phyloP scores from a whole-genome alignment of 2,797 vertebrate species.

The Onychomys arenicola region DNA sequence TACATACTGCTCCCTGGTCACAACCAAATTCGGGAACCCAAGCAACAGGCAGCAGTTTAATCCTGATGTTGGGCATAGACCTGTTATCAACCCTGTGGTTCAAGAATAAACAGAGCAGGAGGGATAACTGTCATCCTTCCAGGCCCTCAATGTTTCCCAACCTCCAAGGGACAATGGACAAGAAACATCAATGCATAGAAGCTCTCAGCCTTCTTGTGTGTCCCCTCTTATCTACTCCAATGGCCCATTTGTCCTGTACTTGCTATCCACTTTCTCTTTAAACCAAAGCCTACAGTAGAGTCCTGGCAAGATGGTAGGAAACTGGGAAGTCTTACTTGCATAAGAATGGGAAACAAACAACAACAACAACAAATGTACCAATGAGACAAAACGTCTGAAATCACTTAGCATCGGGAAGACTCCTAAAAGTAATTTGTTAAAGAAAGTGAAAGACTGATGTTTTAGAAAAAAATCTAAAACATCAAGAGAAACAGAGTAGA shows the following conservation, averaged over 20 bases:
- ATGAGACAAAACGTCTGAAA: not conserved
- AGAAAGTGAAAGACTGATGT: not conserved
- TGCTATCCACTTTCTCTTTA: not conserved
- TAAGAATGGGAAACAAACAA: not conserved
- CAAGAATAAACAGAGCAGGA: not conserved
- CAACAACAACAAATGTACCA: not conserved
- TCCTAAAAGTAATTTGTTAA: not conserved
- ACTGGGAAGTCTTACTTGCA: not conserved
- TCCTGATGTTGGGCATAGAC: not conserved
- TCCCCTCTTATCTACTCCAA: not conserved
- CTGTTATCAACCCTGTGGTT: not conserved
- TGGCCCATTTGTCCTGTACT: not conserved
- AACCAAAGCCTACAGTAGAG: not conserved
- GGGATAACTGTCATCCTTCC: not conserved
- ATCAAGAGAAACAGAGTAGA: not conserved
- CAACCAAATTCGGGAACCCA: not conserved
- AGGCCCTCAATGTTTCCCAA: not conserved
- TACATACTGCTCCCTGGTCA: not conserved
- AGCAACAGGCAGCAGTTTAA: not conserved
- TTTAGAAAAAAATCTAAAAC: not conserved
- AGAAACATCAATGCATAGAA: not conserved
- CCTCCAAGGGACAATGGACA: not conserved
- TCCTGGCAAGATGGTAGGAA: conserved; percentile 14
- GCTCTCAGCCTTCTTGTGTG: not conserved
- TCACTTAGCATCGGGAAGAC: not conserved